Conservation (phyloP, 2,113 vertebrate genomes). For the Hymenochirus boettgeri region DNA sequence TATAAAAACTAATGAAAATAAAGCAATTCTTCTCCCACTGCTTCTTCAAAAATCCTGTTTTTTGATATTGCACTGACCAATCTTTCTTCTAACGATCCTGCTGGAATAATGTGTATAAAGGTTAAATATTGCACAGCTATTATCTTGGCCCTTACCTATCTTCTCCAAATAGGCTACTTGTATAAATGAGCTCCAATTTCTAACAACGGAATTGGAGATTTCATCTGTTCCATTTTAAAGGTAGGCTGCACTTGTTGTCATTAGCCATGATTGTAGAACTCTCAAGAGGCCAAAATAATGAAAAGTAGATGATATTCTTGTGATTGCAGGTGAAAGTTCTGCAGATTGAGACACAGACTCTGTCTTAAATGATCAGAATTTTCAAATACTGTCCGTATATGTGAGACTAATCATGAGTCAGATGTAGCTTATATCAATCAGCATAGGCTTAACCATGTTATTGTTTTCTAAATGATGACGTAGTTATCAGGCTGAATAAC, state of each 20-base stretch:
- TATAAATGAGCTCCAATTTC: conserved; percentile 28
- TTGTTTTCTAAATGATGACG: not conserved
- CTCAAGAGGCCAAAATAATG: conserved; percentile 10
- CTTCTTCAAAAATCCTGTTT: too few species aligned
- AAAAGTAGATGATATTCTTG: conserved; percentile 11
- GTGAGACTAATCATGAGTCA: not conserved
- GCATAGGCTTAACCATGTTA: not conserved
- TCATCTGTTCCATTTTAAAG: conserved; percentile 27
- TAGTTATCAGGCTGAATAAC: too few species aligned
- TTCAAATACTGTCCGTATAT: not conserved
- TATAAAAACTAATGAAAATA: too few species aligned
- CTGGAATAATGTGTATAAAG: not conserved
- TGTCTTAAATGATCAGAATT: not conserved
- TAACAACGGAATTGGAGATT: conserved; percentile 8
- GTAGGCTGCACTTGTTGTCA: conserved; percentile 18
- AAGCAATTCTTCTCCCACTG: too few species aligned
- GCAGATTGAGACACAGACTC: not conserved
- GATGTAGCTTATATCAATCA: not conserved
- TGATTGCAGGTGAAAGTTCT: conserved; percentile 11
- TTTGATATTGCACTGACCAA: too few species aligned
- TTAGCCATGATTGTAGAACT: conserved; percentile 18
- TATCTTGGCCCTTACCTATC: conserved; percentile 15
- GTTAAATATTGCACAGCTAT: conserved; percentile 16
- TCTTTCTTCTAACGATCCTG: not conserved
- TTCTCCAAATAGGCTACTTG: conserved; percentile 20